Evolutionary conservation across 2,113 vertebrate species (phyloP).

Genomic region (Fulmarus glacialis): DNA sequence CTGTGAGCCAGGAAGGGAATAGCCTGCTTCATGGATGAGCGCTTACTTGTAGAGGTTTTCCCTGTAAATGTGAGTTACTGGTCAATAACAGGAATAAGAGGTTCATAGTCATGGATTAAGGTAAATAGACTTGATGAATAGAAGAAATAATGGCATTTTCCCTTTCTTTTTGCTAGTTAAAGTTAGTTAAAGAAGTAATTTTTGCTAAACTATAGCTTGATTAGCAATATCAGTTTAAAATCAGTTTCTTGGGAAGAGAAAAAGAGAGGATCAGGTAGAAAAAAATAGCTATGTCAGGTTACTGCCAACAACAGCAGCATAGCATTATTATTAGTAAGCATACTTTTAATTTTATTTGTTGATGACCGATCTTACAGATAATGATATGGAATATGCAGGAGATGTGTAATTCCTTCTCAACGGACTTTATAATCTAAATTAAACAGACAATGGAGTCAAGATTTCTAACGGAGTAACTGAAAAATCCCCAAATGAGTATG

Average conservation of each 20-base stretch:
- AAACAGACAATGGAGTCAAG: background rate
- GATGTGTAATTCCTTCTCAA: background rate
- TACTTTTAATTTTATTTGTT: background rate
- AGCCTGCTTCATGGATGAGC: background rate
- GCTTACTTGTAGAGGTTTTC: background rate
- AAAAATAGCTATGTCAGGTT: rapidly evolving
- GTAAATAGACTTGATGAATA: background rate
- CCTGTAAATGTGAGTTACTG: background rate
- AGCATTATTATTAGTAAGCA: background rate
- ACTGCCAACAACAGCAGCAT: background rate
- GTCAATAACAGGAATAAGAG: background rate
- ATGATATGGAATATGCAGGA: background rate
- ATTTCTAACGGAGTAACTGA: background rate
- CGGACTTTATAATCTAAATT: background rate
- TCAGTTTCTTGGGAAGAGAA: background rate
- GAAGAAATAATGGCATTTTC: background rate
- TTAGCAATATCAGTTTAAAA: background rate
- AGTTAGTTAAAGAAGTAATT: background rate
- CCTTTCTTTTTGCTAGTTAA: background rate
- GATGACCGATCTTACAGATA: background rate
- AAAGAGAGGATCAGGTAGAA: background rate
- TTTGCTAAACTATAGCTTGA: background rate
- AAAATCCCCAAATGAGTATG: background rate
- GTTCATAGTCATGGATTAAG: background rate
- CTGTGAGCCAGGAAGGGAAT: background rate